These are phyloP conservation scores for Centrocercus urophasianus DNA, from an alignment of 2,113 vertebrate species.

Conservation along the genomic window DNA sequence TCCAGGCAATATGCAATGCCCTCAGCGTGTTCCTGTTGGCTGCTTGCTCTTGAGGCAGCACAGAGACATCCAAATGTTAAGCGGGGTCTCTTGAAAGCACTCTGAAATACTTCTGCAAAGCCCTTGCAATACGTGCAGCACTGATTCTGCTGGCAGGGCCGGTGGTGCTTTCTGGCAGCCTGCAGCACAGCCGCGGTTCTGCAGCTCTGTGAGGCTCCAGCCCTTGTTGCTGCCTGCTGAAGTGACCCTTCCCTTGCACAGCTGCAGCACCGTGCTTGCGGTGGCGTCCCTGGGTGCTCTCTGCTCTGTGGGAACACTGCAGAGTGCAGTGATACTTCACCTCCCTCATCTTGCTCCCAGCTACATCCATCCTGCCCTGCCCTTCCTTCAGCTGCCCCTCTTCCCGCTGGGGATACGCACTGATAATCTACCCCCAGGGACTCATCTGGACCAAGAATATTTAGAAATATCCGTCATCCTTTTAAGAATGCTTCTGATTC, in stretches of 20 bases:
- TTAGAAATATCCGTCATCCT: fast-evolving
- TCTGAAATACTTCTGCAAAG: neutral
- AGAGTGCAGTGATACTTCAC: neutral
- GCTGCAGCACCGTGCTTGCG: neutral
- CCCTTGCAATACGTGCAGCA: fast-evolving
- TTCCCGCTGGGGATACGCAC: neutral
- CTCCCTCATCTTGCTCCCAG: neutral
- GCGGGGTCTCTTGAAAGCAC: neutral
- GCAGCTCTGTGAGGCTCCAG: neutral
- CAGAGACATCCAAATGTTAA: neutral
- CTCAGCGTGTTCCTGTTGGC: fast-evolving
- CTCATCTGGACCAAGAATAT: neutral
- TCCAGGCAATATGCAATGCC: fast-evolving
- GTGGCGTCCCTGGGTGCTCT: neutral
- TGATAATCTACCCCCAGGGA: fast-evolving
- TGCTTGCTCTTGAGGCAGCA: neutral
- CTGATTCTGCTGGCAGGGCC: neutral
- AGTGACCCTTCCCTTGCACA: conserved; percentile 22
- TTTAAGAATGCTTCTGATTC: neutral
- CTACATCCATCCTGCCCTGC: neutral
- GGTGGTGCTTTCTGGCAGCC: neutral
- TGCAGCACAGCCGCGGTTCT: fast-evolving
- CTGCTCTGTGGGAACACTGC: neutral
- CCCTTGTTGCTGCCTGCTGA: neutral
- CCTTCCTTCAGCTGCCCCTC: neutral